Percentiles rank a stretch among this genome's conserved stretches.
phyloP scores from a whole-genome alignment of 2,888 invertebrate genomes.

The Phaonia tiefii region DNA sequence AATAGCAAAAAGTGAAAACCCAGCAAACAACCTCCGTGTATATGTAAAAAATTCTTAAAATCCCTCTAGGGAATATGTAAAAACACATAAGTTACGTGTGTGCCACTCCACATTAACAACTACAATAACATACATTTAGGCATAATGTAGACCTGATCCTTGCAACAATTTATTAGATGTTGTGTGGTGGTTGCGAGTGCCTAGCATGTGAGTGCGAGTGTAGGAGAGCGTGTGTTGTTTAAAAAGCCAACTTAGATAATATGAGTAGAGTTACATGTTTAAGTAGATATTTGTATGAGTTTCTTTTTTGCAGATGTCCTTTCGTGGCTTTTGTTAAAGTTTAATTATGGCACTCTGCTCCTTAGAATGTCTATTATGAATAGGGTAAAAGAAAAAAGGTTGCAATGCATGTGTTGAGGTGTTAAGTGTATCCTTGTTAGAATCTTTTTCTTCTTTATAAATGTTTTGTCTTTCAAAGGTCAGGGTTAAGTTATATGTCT shows the following conservation, averaged over 20 bases:
- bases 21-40: background rate
- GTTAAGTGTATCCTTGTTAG: background rate
- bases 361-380: background rate
- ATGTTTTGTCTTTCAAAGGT: conserved; percentile 15
- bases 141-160: background rate
- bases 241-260: conserved; percentile 7
- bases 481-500: conserved; percentile 33
- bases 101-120: background rate
- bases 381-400: background rate
- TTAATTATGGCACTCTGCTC: conserved; percentile 18
- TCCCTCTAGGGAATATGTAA: conserved; percentile 5
- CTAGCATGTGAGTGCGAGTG: background rate
- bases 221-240: background rate
- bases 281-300: conserved; percentile 37
- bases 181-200: background rate
- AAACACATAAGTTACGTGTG: conserved; percentile 4
- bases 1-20: background rate
- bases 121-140: conserved; percentile 14
- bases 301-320: conserved; percentile 16
- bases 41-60: background rate
- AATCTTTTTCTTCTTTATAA: background rate
- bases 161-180: background rate
- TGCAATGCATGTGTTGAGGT: background rate
- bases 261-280: conserved; percentile 19
- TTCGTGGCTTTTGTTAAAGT: background rate